phyloP scores from a whole-genome alignment of 2,888 invertebrate species.

The Lysandra coridon region DNA sequence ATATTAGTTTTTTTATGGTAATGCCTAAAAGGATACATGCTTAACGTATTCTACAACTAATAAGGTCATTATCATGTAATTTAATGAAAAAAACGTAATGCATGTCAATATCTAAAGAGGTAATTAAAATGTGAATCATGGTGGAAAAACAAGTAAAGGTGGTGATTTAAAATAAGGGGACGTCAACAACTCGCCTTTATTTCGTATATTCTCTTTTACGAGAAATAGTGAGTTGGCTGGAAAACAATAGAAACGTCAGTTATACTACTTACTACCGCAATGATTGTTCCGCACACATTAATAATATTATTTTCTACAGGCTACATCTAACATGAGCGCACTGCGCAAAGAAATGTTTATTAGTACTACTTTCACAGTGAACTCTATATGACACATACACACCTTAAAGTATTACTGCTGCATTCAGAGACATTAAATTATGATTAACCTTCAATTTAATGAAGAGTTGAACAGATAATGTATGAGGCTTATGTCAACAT shows the following conservation, averaged over 20 bases:
- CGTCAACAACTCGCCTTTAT: conserved; percentile 63
- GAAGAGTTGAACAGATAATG: no score
- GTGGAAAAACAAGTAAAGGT: neutral
- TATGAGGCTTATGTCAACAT: no score
- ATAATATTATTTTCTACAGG: neutral
- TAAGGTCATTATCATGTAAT: neutral
- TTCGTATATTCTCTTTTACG: conserved; percentile 57
- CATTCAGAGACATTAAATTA: no score
- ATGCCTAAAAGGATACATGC: conserved; percentile 5
- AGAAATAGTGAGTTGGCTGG: conserved; percentile 61
- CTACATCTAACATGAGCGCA: neutral
- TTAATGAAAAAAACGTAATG: neutral
- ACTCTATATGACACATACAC: no score
- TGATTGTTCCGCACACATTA: neutral
- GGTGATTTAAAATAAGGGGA: neutral
- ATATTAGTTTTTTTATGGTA: neutral
- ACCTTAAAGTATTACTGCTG: no score
- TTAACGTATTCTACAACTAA: neutral
- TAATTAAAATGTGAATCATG: neutral
- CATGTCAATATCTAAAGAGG: neutral
- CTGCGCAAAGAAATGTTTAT: no score
- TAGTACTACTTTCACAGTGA: no score
- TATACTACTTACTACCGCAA: neutral
- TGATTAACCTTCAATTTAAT: no score
- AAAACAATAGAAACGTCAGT: conserved; percentile 49